Evolutionary conservation across 1,140 invertebrate genomes (phyloP).

Genomic region (Lasaia peninsularis): DNA sequence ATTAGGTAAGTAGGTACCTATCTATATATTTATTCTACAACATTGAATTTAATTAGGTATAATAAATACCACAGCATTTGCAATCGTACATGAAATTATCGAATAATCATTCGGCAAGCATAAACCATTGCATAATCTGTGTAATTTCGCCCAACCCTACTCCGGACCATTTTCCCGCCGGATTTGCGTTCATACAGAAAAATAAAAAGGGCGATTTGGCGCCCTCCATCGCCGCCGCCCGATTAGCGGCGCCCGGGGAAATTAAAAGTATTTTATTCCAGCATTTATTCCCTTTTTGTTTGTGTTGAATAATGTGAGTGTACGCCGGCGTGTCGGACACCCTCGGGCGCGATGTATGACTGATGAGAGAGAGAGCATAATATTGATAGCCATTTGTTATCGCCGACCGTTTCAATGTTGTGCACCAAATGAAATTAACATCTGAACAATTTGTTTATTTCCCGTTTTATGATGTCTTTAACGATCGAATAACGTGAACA

Average conservation of each 20-base stretch:
- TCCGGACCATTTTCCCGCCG: conserved; percentile 60
- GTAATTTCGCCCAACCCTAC: background rate
- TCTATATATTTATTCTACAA: no score
- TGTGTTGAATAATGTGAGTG: conserved; percentile 58
- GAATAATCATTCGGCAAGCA: background rate
- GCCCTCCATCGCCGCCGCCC: conserved; percentile 65
- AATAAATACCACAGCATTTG: background rate
- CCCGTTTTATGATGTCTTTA: conserved; percentile 10
- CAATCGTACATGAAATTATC: background rate
- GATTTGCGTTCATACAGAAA: conserved; percentile 73
- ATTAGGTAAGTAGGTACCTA: no score
- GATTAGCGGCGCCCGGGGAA: conserved; percentile 75
- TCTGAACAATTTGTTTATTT: conserved; percentile 5
- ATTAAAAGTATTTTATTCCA: conserved; percentile 76
- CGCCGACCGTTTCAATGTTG: conserved; percentile 15
- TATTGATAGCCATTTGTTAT: conserved; percentile 43
- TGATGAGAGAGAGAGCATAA: conserved; percentile 23
- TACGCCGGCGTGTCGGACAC: conserved; percentile 34
- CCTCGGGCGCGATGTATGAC: conserved; percentile 29
- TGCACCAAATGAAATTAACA: conserved; percentile 8
- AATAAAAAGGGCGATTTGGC: conserved; percentile 75
- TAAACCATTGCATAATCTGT: background rate
- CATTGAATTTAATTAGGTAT: no score
- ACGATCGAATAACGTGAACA: conserved; percentile 7
- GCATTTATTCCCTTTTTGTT: conserved; percentile 73